Base-by-base conservation (phyloP, 2,113 vertebrate genomes). In the Cervus canadensis region DNA sequence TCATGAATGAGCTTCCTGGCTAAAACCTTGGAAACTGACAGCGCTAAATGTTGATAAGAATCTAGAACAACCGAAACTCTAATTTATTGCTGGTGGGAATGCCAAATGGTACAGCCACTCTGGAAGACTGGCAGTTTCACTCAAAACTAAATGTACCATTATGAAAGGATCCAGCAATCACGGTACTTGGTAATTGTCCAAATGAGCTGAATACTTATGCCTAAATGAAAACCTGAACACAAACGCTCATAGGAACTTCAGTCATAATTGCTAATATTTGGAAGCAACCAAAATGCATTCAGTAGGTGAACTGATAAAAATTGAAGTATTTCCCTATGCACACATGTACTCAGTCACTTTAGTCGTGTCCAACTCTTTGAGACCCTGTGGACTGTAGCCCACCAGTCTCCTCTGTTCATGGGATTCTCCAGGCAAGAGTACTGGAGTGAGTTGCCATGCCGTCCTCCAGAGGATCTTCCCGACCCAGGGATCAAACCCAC, bases 391-490 rank as follows among this genome's bases (percentile, higher is more conserved):
- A 71, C 64, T 71, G 4, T 5, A 36, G 64, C 64, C 17, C 19
- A 21, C n/a, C n/a, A 36, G n/a, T n/a, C 17, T 21, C 64, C 64
- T 74, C 36, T 74, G 67, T 74, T 16, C 67, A 25, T 40, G n/a
- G 67, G 36, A 40, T 74, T 40, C 67, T 74, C 67, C 67, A 74
- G 67, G 67, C 67, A 40, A 23, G n/a, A 40, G 10, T 6, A 6
- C 36, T 40, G 67, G 67, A 74, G 67, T 74, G 67, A 6, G 67
- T 3, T 40, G 67, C 67, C 10, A 40, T 6, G 67, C 19, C 0
- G 0, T 40, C 67, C n/a, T 40, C 67, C 19, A 40, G 67, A 6
- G 36, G 19, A 40, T 40, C 67, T 74, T 23, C 19, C n/a, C n/a
- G 23, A 74, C 12, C n/a, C 67, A 74, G 21, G n/a, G 67, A 23